Evolutionary conservation across 1,140 invertebrate species (phyloP).

Genomic region (Dinoponera quadriceps): DNA sequence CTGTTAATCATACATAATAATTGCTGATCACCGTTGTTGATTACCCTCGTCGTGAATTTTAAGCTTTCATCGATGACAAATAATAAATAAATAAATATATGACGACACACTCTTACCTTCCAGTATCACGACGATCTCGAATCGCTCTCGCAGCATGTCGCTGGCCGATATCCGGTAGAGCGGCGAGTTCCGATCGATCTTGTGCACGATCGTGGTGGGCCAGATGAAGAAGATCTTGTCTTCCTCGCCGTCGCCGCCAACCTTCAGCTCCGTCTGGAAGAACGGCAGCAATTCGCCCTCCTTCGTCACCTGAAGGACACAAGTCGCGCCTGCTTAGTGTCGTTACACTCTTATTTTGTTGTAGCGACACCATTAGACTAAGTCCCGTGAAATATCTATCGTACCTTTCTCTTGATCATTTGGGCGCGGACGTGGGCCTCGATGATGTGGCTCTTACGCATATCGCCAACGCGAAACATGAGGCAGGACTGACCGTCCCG

Average conservation of each 20-base stretch:
- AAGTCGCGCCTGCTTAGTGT: too few species aligned
- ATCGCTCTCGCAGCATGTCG: conserved; percentile 95
- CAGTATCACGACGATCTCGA: conserved; percentile 98
- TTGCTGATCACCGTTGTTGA: not conserved
- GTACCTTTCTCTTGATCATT: conserved; percentile 88
- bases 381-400: not conserved
- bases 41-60: not conserved
- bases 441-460: conserved; percentile 99
- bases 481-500: conserved; percentile 95
- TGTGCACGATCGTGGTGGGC: conserved; percentile 95
- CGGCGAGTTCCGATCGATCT: conserved; percentile 93
- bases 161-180: conserved; percentile 95
- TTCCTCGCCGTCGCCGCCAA: conserved; percentile 94
- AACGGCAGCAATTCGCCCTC: conserved; percentile 95
- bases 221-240: conserved; percentile 96
- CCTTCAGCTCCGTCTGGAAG: conserved; percentile 93
- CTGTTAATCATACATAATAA: conserved; percentile 27
- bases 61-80: not conserved
- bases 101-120: conserved; percentile 89
- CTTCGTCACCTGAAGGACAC: conserved; percentile 91
- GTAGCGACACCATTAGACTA: too few species aligned
- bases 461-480: conserved; percentile 98
- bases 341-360: too few species aligned
- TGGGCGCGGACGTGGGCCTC: conserved; percentile 96
- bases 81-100: too few species aligned